Conservation (phyloP, 2,797 vertebrate genomes). For the Xiphorhynchus erythropygius region DNA sequence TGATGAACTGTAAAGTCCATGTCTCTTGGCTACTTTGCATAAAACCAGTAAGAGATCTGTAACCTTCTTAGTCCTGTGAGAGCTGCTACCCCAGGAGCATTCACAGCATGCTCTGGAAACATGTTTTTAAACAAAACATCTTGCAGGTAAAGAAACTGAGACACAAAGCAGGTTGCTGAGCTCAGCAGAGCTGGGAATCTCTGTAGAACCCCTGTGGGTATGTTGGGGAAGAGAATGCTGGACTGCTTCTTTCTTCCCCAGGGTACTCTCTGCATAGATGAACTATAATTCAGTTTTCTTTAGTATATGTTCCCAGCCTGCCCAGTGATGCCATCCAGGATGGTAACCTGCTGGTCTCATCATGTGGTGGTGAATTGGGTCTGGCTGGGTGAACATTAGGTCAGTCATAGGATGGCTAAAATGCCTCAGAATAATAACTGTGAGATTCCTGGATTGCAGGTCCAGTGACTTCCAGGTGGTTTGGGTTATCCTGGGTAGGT, state of each 20-base stretch:
- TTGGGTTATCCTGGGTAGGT: background rate
- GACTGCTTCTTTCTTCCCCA: background rate
- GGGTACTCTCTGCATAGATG: background rate
- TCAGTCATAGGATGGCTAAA: background rate
- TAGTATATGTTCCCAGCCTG: background rate
- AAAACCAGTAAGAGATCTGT: background rate
- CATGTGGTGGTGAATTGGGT: accelerated
- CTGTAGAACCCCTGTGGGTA: background rate
- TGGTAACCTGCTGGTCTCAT: background rate
- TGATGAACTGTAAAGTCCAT: accelerated
- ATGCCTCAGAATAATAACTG: background rate
- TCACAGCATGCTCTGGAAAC: background rate
- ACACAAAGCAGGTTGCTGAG: background rate
- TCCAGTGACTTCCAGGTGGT: background rate
- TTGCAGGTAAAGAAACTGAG: background rate
- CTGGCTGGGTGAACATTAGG: background rate
- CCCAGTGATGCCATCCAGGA: background rate
- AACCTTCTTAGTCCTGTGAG: background rate
- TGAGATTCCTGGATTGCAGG: background rate
- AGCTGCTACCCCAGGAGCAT: background rate
- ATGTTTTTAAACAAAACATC: background rate
- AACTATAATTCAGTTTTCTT: background rate
- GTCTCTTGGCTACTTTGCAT: background rate
- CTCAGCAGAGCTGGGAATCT: background rate
- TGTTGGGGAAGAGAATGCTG: background rate